phyloP scores from a whole-genome alignment of 2,797 vertebrate genomes.

The Arrhamphus sclerolepis region DNA sequence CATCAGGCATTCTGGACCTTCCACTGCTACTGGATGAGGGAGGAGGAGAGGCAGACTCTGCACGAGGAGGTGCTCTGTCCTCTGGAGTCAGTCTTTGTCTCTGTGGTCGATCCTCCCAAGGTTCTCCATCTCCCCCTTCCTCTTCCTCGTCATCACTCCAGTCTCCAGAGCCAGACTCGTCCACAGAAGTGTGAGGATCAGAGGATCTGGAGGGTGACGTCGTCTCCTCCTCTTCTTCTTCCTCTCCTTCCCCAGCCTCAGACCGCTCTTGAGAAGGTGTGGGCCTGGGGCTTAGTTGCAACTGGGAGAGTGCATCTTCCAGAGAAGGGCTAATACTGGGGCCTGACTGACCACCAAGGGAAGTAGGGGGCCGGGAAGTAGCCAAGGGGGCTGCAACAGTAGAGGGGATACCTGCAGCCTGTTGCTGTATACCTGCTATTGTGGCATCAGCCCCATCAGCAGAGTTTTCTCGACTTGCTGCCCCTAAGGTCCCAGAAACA shows the following conservation, averaged over 20 bases:
- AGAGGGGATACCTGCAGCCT: constrained; percentile 61
- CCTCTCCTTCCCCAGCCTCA: constrained; percentile 87
- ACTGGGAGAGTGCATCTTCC: constrained; percentile 89
- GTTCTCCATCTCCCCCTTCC: constrained; percentile 69
- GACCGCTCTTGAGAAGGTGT: constrained; percentile 76
- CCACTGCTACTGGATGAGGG: constrained; percentile 79
- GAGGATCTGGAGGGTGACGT: constrained; percentile 82
- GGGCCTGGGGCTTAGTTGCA: constrained; percentile 85
- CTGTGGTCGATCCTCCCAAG: constrained; percentile 69
- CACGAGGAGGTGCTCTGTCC: constrained; percentile 83
- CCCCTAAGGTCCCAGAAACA: constrained; percentile 53
- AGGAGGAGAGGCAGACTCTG: constrained; percentile 71
- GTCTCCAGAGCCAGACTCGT: constrained; percentile 90
- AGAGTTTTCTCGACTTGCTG: constrained; percentile 89
- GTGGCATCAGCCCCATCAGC: constrained; percentile 90
- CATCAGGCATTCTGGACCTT: constrained; percentile 94
- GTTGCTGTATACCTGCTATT: constrained; percentile 71
- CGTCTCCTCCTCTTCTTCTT: constrained; percentile 89
- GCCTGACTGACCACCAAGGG: constrained; percentile 85
- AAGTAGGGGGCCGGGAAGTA: constrained; percentile 80
- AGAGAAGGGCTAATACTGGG: constrained; percentile 77
- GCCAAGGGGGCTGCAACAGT: constrained; percentile 68
- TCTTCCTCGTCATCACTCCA: constrained; percentile 87
- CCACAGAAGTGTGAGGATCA: constrained; percentile 84
- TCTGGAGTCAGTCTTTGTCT: constrained; percentile 91